Evolutionary conservation across 2,797 vertebrate genomes (phyloP).

Genomic region (Amblyopsis hoosieri): DNA sequence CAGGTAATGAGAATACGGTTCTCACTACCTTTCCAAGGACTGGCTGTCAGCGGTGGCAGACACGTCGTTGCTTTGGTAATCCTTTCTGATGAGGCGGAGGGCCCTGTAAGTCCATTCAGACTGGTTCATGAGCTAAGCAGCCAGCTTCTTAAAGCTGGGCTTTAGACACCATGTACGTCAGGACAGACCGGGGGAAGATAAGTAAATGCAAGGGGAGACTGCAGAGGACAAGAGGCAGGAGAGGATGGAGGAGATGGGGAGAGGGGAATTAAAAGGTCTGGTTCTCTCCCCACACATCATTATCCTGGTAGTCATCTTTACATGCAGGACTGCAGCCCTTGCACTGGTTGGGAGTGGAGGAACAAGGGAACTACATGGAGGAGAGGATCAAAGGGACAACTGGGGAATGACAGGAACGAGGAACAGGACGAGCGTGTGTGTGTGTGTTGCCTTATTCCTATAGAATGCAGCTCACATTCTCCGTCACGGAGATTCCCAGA

Average conservation of each 20-base stretch:
- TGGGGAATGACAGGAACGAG: constrained; percentile 61
- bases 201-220: constrained; percentile 33
- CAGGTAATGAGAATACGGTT: constrained; percentile 34
- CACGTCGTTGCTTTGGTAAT: constrained; percentile 47
- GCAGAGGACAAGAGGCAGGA: constrained; percentile 25
- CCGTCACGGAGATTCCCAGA: constrained; percentile 65
- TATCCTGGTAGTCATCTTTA: constrained; percentile 48
- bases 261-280: constrained; percentile 10
- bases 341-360: constrained; percentile 8
- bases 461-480: constrained; percentile 56
- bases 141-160: constrained; percentile 31
- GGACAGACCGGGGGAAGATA: constrained; percentile 32
- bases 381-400: constrained; percentile 45
- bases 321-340: constrained; percentile 25
- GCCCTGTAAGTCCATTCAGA: constrained; percentile 52
- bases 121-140: constrained; percentile 59
- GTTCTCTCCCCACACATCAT: constrained; percentile 47
- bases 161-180: constrained; percentile 43
- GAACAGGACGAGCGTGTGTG: constrained; percentile 30
- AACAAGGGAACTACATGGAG: constrained; percentile 17
- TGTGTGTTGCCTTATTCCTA: constrained; percentile 45
- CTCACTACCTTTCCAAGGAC: constrained; percentile 37
- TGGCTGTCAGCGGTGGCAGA: constrained; percentile 15
- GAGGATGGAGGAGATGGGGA: constrained; percentile 1
- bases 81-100: constrained; percentile 57